phyloP scores from a whole-genome alignment of 2,797 vertebrate genomes.

The Sebastes reedi region DNA sequence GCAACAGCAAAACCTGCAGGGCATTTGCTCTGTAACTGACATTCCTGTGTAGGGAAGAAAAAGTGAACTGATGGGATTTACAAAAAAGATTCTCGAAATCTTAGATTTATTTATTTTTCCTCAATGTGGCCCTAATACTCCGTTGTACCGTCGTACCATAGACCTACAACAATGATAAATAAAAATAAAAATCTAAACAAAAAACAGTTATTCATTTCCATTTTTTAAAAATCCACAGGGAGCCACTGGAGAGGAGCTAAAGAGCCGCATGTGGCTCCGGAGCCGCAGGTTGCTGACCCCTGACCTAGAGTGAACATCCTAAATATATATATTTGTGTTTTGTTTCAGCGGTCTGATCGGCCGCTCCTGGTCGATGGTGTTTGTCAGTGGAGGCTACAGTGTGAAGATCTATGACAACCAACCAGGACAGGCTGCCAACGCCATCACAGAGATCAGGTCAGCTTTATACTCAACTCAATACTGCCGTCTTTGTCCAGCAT shows the following conservation, averaged over 20 bases:
- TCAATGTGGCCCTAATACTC: no score
- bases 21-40: background rate
- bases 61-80: background rate
- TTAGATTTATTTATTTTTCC: no score
- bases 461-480: conserved; percentile 17
- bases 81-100: no score
- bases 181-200: no score
- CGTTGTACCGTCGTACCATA: no score
- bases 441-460: conserved; percentile 88
- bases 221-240: no score
- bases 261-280: no score
- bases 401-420: conserved; percentile 93
- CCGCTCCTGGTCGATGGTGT: conserved; percentile 95
- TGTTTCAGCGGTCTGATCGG: conserved; percentile 92
- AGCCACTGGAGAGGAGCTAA: no score
- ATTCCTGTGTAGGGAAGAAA: background rate
- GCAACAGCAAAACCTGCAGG: background rate
- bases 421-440: conserved; percentile 85
- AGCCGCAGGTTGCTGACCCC: no score
- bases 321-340: background rate
- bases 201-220: no score
- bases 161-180: no score
- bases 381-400: conserved; percentile 89
- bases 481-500: background rate
- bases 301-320: background rate